Base-by-base conservation (phyloP, 2,797 vertebrate species). In the Fringilla coelebs region DNA sequence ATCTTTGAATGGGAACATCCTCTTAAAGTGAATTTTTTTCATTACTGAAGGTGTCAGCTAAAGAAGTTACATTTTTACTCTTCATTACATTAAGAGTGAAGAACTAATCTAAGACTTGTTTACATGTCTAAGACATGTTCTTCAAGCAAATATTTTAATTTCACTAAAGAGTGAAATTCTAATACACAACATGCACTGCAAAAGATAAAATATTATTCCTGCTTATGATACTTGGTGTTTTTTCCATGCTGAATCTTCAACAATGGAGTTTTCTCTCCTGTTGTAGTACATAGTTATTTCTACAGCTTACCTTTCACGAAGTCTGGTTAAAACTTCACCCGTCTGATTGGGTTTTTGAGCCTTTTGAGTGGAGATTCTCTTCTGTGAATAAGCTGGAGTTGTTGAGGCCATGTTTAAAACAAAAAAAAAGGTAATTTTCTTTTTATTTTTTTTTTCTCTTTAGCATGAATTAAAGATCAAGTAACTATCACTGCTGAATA, bases 231-330 rank as follows among this genome's bases (percentile, higher is more conserved):
- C 25, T 25, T 19, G 9, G 3, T 62, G 7, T 41, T 82, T 73
- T 51, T 45, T 32, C 9, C 31, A 25, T 32, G 40, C 41, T 81
- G 18, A 61, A 40, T 77, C 7, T 62, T 68, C 11, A 74, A 7
- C 34, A 80, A 2, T 31, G 10, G 31, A 13, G 24, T 65, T 76
- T 68, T 55, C 20, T n/a, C n/a, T n/a, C n/a, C n/a, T 91, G 13
- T 75, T 76, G 22, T 65, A 19, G 9, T 45, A 4, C 2, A 3
- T 14, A 41, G 29, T 41, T 66, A 40, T 1, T 87, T 20, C 12
- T 63, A 55, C 49, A 86, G 88, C 91, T 97, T 96, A 98, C 98
- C 96, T 97, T 77, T 88, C 87, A 91, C 29, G 54, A 62, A 38
- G 55, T 48, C 48, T 88, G 36, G 62, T 75, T 62, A 88, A 55